A percentile compares a stretch with the other conserved stretches of the same genome.
These are phyloP conservation scores for Nemotelus nigrinus DNA, from an alignment of 2,888 invertebrate species.

Conservation along the genomic window DNA sequence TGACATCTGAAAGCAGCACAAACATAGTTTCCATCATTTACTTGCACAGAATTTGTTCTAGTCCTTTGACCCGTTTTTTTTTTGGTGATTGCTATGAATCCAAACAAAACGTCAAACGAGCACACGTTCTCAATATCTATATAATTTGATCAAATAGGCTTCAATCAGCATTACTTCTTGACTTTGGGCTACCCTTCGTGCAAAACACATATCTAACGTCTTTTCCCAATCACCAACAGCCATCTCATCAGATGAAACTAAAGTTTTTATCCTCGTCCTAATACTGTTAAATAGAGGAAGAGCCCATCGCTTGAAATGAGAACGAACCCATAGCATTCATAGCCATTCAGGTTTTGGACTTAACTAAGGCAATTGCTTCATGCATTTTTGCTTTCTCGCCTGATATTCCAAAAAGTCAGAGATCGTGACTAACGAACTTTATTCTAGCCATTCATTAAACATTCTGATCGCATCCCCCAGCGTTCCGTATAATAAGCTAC, in stretches of 20 bases:
- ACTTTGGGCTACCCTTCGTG: slow-evolving; percentile 8
- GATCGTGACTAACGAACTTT: slow-evolving; percentile 46
- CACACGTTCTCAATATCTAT: slow-evolving; percentile 30
- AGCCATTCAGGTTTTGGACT: not conserved
- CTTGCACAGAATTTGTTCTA: not conserved
- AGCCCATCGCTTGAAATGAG: not conserved
- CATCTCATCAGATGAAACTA: slow-evolving; percentile 32
- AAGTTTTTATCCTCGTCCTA: slow-evolving; percentile 30
- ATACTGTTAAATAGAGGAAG: slow-evolving; percentile 16
- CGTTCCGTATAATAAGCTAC: slow-evolving; percentile 37
- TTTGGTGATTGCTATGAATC: too few species aligned
- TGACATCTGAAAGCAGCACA: not conserved
- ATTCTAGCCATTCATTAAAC: slow-evolving; percentile 46
- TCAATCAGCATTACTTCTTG: slow-evolving; percentile 27
- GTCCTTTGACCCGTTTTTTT: too few species aligned
- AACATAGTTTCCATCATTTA: not conserved
- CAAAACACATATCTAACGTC: slow-evolving; percentile 11
- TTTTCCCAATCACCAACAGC: slow-evolving; percentile 26
- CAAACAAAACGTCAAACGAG: not conserved
- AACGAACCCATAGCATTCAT: not conserved
- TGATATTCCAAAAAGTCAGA: slow-evolving; percentile 25
- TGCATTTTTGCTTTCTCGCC: slow-evolving; percentile 38
- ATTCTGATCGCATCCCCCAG: slow-evolving; percentile 45
- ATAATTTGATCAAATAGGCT: slow-evolving; percentile 35
- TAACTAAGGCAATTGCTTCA: slow-evolving; percentile 33